Conservation (phyloP, 2,888 invertebrate genomes). For the Hypercompe scribonia region DNA sequence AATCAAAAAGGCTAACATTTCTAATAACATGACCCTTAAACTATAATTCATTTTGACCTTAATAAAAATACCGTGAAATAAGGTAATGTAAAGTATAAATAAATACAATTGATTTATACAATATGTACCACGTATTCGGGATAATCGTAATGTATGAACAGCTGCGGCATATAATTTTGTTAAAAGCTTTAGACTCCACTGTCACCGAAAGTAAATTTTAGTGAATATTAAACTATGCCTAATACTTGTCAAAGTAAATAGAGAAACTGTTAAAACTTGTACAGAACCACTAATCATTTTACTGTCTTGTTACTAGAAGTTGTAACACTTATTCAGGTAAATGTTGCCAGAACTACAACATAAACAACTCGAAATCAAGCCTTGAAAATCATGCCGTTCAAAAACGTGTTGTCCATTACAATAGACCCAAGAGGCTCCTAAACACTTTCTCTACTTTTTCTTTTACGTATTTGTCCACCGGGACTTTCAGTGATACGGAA, state of each 20-base stretch:
- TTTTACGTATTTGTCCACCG: slow-evolving; percentile 52
- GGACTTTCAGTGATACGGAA: slow-evolving; percentile 53
- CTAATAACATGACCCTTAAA: too few species aligned
- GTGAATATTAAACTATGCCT: slow-evolving; percentile 38
- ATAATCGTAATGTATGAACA: background rate
- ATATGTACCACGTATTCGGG: background rate
- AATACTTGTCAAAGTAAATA: slow-evolving; percentile 48
- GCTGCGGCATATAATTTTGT: slow-evolving; percentile 13
- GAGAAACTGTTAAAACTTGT: slow-evolving; percentile 37
- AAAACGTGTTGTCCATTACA: slow-evolving; percentile 78
- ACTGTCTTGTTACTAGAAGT: slow-evolving; percentile 33
- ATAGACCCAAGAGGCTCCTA: slow-evolving; percentile 70
- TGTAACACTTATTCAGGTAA: slow-evolving; percentile 43
- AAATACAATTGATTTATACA: background rate
- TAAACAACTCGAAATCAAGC: slow-evolving; percentile 62
- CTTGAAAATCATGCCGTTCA: slow-evolving; percentile 65
- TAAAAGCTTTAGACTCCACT: slow-evolving; percentile 16
- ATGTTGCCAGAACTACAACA: slow-evolving; percentile 44
- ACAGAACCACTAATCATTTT: slow-evolving; percentile 52
- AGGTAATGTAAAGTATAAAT: background rate
- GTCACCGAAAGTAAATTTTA: slow-evolving; percentile 48
- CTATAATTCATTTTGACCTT: background rate
- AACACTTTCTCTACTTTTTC: slow-evolving; percentile 82
- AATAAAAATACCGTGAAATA: background rate
- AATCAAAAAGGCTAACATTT: background rate